Percentiles rank a stretch among this genome's conserved stretches.
phyloP scores from a whole-genome alignment of 2,888 invertebrate genomes.

The Leptopilina drosophilae region DNA sequence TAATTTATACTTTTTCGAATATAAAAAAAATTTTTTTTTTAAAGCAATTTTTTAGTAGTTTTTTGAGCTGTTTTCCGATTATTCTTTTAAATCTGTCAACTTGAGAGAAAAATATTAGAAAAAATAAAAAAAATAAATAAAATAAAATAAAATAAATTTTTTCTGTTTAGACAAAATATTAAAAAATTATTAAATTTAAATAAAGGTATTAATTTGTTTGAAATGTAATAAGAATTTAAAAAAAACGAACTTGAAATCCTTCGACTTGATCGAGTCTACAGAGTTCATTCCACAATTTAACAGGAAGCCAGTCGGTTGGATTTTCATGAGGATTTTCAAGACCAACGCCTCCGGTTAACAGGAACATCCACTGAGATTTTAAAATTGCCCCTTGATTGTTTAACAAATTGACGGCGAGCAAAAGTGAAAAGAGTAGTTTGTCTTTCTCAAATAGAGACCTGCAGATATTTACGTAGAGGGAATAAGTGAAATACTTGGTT shows the following conservation, averaged over 20 bases:
- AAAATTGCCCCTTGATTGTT: slow-evolving; percentile 80
- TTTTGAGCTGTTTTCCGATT: neutral
- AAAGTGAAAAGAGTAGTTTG: slow-evolving; percentile 91
- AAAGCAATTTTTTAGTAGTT: slow-evolving; percentile 16
- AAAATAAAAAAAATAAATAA: no score
- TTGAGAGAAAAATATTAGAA: no score
- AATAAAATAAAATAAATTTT: no score
- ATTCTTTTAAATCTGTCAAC: no score
- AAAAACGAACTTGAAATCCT: slow-evolving; percentile 76
- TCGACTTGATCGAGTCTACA: slow-evolving; percentile 81
- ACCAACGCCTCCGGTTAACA: slow-evolving; percentile 91
- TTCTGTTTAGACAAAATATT: no score
- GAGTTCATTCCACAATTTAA: slow-evolving; percentile 87
- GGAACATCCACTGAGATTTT: slow-evolving; percentile 88
- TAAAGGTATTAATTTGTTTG: neutral
- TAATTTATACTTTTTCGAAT: neutral
- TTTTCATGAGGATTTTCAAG: slow-evolving; percentile 86
- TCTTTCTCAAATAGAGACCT: slow-evolving; percentile 97
- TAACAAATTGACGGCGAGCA: slow-evolving; percentile 86
- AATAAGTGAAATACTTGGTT: slow-evolving; percentile 90
- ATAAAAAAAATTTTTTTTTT: no score
- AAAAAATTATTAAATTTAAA: no score
- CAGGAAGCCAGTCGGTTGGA: slow-evolving; percentile 85
- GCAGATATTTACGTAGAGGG: slow-evolving; percentile 93
- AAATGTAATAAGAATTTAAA: neutral